Percentiles rank a stretch among this genome's conserved stretches.
These are phyloP conservation scores for Falco novaeseelandiae DNA, from an alignment of 2,797 vertebrate species.

Conservation along the genomic window DNA sequence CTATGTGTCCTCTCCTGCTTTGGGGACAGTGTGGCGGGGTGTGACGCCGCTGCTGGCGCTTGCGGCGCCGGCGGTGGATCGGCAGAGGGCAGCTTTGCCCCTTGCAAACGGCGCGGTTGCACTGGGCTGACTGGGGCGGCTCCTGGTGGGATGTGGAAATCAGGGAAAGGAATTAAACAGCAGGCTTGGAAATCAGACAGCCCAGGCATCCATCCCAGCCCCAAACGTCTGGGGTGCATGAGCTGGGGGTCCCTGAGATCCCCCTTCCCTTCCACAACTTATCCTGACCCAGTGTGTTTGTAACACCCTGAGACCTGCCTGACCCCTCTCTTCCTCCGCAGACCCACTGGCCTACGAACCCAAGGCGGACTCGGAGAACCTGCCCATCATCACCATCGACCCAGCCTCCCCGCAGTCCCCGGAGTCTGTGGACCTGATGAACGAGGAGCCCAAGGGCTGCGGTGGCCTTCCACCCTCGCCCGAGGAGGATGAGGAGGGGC, in stretches of 20 bases:
- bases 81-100: slow-evolving; percentile 36
- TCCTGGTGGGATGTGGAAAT: neutral
- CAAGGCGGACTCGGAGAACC: slow-evolving; percentile 72
- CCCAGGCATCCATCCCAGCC: neutral
- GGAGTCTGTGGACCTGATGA: slow-evolving; percentile 84
- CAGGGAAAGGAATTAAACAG: neutral
- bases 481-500: slow-evolving; percentile 80
- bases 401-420: slow-evolving; percentile 92
- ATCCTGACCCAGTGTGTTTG: neutral
- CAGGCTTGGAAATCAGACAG: neutral
- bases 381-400: slow-evolving; percentile 93
- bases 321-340: slow-evolving; percentile 55
- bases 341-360: slow-evolving; percentile 88
- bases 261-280: neutral
- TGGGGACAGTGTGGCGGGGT: neutral
- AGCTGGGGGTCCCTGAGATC: neutral
- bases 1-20: neutral
- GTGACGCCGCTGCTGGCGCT: neutral
- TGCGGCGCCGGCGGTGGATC: neutral
- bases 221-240: neutral
- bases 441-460: slow-evolving; percentile 79
- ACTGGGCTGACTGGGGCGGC: accelerated
- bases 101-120: accelerated
- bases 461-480: slow-evolving; percentile 51
- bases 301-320: neutral